phyloP scores from a whole-genome alignment of 2,113 vertebrate genomes.

The Tragelaphus buxtoni region DNA sequence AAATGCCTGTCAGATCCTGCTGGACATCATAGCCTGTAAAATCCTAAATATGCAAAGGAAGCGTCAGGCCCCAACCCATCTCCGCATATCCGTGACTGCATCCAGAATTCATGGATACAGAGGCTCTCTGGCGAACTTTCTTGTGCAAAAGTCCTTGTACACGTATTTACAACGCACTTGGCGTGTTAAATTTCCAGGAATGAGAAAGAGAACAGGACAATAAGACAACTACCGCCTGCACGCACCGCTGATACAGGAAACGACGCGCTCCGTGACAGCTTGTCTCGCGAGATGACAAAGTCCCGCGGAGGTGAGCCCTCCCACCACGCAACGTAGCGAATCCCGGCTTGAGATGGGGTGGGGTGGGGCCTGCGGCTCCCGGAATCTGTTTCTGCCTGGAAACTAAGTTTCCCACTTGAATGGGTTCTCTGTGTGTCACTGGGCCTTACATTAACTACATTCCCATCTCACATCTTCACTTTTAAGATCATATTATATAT shows the following conservation, averaged over 20 bases:
- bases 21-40: too few relatives aligned
- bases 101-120: not conserved
- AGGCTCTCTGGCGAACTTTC: not conserved
- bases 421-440: not conserved
- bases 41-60: not conserved
- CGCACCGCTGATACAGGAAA: too few relatives aligned
- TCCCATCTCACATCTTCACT: not conserved
- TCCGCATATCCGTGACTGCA: not conserved
- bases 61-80: not conserved
- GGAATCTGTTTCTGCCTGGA: not conserved
- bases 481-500: too few relatives aligned
- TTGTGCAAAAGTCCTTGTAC: not conserved
- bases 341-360: not conserved
- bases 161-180: not conserved
- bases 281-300: not conserved
- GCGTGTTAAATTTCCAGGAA: not conserved
- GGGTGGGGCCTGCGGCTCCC: not conserved
- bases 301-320: not conserved
- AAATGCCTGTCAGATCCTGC: not conserved
- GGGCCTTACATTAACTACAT: not conserved
- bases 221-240: accelerated
- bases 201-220: not conserved
- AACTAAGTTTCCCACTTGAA: not conserved
- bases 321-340: not conserved
- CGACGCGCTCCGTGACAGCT: too few relatives aligned